Conservation (phyloP, 1,140 invertebrate genomes). For the Gryon sp. region DNA sequence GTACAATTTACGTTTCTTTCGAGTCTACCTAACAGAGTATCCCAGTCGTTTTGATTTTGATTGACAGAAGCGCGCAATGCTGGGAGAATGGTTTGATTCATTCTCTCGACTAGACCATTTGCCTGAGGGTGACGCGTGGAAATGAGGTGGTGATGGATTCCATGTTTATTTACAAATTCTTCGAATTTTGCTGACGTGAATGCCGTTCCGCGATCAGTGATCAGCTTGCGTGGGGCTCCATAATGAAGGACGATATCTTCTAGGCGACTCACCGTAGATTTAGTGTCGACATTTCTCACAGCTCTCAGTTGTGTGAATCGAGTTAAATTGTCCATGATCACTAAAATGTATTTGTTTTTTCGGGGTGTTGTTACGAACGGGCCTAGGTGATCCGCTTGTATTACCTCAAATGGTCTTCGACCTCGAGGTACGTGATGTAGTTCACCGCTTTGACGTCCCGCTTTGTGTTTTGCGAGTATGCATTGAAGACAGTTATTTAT, state of each 20-base stretch:
- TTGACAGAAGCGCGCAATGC: background rate
- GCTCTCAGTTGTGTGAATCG: conserved; percentile 6
- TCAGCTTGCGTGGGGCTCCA: conserved; percentile 29
- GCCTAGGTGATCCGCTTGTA: conserved; percentile 37
- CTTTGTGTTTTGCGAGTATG: conserved; percentile 37
- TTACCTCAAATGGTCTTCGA: conserved; percentile 40
- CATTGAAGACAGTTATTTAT: conserved; percentile 54
- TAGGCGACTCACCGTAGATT: conserved; percentile 2
- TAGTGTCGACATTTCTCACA: conserved; percentile 5
- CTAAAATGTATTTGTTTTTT: conserved; percentile 11
- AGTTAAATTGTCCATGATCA: conserved; percentile 25
- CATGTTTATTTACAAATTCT: conserved; percentile 54
- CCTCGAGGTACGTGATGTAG: conserved; percentile 47
- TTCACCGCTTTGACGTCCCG: conserved; percentile 36
- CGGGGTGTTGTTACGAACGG: conserved; percentile 30
- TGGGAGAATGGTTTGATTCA: conserved; percentile 42
- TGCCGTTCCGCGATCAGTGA: conserved; percentile 60
- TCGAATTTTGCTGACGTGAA: conserved; percentile 53
- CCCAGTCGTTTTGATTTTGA: background rate
- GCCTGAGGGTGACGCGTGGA: conserved; percentile 65
- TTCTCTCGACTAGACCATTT: conserved; percentile 61
- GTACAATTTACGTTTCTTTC: conserved; percentile 13
- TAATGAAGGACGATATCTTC: background rate
- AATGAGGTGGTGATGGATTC: conserved; percentile 54
- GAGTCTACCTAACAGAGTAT: background rate